Evolutionary conservation across 2,797 vertebrate species (phyloP).

Genomic region (Siniperca undulata): DNA sequence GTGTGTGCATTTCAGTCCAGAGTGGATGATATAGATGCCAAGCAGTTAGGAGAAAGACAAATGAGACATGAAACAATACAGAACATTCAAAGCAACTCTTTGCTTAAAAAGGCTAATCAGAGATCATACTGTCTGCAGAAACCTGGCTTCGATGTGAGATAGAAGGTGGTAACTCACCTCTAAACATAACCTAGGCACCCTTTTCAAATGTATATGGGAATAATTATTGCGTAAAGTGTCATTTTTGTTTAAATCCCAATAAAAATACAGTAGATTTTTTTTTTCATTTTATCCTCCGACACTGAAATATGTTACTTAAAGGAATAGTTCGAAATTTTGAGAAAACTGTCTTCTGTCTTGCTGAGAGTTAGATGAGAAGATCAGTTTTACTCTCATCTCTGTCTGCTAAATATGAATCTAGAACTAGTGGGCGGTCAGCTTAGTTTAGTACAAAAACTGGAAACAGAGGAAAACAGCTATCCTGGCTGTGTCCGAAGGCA

Average conservation of each 20-base stretch:
- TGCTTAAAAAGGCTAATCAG: conserved; percentile 16
- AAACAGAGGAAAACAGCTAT: not conserved
- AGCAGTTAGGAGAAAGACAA: conserved; percentile 43
- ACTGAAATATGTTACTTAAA: not conserved
- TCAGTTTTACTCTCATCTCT: not conserved
- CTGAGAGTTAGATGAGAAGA: not conserved
- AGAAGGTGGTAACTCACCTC: not conserved
- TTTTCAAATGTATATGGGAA: not conserved
- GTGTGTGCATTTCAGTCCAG: conserved; percentile 47
- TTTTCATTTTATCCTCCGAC: not conserved
- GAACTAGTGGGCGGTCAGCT: not conserved
- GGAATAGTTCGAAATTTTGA: not conserved
- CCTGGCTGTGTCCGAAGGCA: not conserved
- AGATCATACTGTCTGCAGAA: conserved; percentile 3
- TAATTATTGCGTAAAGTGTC: not conserved
- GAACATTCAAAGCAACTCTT: conserved; percentile 15
- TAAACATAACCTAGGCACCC: not conserved
- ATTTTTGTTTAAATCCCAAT: not conserved
- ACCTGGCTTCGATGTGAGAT: not conserved
- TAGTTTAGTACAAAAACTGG: not conserved
- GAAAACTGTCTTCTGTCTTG: not conserved
- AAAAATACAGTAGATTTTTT: not conserved
- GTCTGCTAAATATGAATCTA: not conserved
- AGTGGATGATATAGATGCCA: conserved; percentile 23
- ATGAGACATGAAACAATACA: conserved; percentile 27